A percentile compares a stretch with the other conserved stretches of the same genome.
These are phyloP conservation scores for Mnemiopsis leidyi DNA, from an alignment of 37 sponge, comb jelly and placozoan genomes.

Conservation along the genomic window DNA sequence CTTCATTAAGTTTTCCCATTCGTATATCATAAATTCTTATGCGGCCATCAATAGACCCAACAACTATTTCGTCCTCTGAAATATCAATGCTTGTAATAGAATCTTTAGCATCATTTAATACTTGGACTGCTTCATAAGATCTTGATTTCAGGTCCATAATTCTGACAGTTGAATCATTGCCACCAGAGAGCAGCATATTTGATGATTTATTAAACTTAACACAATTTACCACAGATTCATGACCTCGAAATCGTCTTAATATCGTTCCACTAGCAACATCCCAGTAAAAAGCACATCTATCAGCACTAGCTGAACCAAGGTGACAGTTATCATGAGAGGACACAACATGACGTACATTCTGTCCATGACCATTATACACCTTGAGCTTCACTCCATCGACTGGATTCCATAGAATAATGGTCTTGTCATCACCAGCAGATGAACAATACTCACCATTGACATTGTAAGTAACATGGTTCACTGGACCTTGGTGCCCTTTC, in stretches of 20 bases:
- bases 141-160: conserved; percentile 16
- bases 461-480: not conserved
- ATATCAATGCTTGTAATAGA: conserved; percentile 41
- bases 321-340: conserved; percentile 53
- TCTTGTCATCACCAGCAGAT: conserved; percentile 55
- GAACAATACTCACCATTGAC: conserved; percentile 27
- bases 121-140: conserved; percentile 53
- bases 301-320: conserved; percentile 12
- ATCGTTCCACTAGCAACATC: conserved; percentile 40
- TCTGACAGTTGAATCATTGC: conserved; percentile 21
- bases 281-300: conserved; percentile 61
- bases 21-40: conserved; percentile 33
- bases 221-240: conserved; percentile 17
- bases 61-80: conserved; percentile 25
- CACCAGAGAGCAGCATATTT: conserved; percentile 27
- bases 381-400: conserved; percentile 9
- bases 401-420: conserved; percentile 48
- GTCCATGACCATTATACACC: conserved; percentile 35
- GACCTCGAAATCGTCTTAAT: conserved; percentile 32
- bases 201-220: conserved; percentile 22
- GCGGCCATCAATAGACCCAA: conserved; percentile 53
- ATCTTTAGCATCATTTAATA: conserved; percentile 60
- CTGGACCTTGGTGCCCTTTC: conserved; percentile 34
- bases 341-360: not conserved
- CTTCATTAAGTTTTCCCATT: conserved; percentile 61